Percentiles rank a stretch among this genome's conserved stretches.
phyloP scores from a whole-genome alignment of 2,888 invertebrate genomes.

The Baccha elongata region DNA sequence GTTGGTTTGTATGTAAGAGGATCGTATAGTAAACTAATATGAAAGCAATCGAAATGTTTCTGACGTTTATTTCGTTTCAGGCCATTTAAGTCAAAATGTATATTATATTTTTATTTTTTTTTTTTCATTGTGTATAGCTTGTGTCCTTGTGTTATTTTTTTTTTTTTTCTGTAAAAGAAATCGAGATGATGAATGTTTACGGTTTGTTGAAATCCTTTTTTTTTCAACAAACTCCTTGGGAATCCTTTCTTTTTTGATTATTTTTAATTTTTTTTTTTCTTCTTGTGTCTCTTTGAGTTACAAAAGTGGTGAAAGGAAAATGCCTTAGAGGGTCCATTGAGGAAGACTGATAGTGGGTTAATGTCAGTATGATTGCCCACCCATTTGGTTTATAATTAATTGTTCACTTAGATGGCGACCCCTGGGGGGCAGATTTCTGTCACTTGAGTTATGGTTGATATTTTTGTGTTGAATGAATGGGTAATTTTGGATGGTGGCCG shows the following conservation, averaged over 20 bases:
- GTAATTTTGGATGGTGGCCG: conserved; percentile 8
- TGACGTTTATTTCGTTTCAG: conserved; percentile 75
- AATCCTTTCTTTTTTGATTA: conserved; percentile 42
- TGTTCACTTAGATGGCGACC: conserved; percentile 73
- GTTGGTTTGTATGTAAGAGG: background rate
- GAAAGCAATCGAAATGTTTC: conserved; percentile 74
- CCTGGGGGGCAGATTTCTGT: conserved; percentile 68
- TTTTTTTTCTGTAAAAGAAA: conserved; percentile 10
- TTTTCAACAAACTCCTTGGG: conserved; percentile 48
- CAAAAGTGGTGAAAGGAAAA: conserved; percentile 69
- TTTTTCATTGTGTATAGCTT: conserved; percentile 28
- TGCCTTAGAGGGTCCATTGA: conserved; percentile 71
- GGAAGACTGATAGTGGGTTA: conserved; percentile 73
- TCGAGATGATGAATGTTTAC: conserved; percentile 69
- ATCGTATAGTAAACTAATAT: conserved; percentile 56
- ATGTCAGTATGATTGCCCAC: conserved; percentile 73
- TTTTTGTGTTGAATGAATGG: conserved; percentile 62
- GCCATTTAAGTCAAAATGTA: conserved; percentile 73
- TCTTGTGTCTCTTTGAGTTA: conserved; percentile 14
- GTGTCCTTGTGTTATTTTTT: conserved; percentile 47
- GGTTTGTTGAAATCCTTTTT: conserved; percentile 71
- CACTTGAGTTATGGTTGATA: conserved; percentile 72
- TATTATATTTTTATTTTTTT: conserved; percentile 35
- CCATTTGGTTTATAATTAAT: conserved; percentile 74
- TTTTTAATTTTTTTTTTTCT: conserved; percentile 3